Evolutionary conservation across 2,113 vertebrate species (phyloP).

Genomic region (Clarias macrocephalus): DNA sequence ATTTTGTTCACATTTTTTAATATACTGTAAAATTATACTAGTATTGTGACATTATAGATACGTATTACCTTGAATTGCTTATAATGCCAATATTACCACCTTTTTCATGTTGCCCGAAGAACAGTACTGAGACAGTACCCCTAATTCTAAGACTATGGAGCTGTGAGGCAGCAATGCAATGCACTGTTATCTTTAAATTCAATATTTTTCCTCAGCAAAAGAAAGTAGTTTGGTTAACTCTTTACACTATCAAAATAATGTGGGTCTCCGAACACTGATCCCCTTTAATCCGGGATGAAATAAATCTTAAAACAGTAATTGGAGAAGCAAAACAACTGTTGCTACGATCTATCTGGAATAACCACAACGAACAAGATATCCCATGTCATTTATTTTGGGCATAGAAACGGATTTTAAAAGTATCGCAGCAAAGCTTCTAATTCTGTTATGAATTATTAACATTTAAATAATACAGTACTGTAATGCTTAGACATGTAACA

Average conservation of each 20-base stretch:
- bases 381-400: not conserved
- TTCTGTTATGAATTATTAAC: not conserved
- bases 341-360: not conserved
- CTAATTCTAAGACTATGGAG: not conserved
- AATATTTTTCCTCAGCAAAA: not conserved
- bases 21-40: too few relatives aligned
- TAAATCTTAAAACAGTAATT: not conserved
- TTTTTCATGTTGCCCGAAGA: not conserved
- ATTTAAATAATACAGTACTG: not conserved
- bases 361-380: not conserved
- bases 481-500: conserved; percentile 3
- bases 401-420: not conserved
- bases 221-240: not conserved
- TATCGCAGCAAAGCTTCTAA: not conserved
- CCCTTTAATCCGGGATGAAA: not conserved
- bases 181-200: not conserved
- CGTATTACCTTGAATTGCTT: not conserved
- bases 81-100: not conserved
- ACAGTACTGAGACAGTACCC: not conserved
- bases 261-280: not conserved
- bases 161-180: not conserved
- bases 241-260: not conserved
- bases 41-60: too few relatives aligned
- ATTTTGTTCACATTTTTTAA: not conserved
- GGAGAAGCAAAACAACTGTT: not conserved